Evolutionary conservation across 1,140 invertebrate genomes (phyloP).

Genomic region (Bradynema listronoti): DNA sequence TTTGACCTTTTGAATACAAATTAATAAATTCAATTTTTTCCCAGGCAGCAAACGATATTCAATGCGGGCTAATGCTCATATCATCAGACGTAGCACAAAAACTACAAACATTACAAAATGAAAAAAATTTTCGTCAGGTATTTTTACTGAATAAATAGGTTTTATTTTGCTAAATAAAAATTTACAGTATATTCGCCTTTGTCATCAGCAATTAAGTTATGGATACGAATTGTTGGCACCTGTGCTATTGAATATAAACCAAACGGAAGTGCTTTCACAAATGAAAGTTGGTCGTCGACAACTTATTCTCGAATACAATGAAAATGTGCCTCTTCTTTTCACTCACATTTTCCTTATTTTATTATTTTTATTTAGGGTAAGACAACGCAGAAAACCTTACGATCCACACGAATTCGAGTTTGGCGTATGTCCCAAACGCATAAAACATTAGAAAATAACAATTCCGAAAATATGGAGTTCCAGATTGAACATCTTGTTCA

Average conservation of each 20-base stretch:
- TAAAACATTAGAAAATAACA: background rate
- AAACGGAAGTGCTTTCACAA: conserved; percentile 14
- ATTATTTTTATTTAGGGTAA: conserved; percentile 22
- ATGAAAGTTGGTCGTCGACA: conserved; percentile 42
- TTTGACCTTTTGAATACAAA: too few relatives aligned
- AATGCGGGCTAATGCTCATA: conserved; percentile 26
- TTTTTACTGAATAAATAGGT: background rate
- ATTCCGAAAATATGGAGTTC: conserved; percentile 31
- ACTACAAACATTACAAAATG: conserved; percentile 22
- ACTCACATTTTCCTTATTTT: background rate
- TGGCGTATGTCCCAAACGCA: conserved; percentile 42
- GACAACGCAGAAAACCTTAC: conserved; percentile 15
- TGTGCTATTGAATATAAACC: conserved; percentile 29
- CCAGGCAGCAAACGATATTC: conserved; percentile 42
- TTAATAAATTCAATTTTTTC: background rate
- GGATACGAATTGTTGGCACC: conserved; percentile 37
- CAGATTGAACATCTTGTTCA: conserved; percentile 41
- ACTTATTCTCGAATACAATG: conserved; percentile 30
- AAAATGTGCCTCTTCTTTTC: conserved; percentile 25
- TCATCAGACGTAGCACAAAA: conserved; percentile 22
- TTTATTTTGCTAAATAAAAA: background rate
- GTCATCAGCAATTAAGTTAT: conserved; percentile 36
- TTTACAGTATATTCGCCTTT: conserved; percentile 37
- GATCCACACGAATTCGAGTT: conserved; percentile 39
- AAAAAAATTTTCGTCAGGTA: conserved; percentile 31